phyloP scores from a whole-genome alignment of 2,113 vertebrate species.

The Crotalus tigris region DNA sequence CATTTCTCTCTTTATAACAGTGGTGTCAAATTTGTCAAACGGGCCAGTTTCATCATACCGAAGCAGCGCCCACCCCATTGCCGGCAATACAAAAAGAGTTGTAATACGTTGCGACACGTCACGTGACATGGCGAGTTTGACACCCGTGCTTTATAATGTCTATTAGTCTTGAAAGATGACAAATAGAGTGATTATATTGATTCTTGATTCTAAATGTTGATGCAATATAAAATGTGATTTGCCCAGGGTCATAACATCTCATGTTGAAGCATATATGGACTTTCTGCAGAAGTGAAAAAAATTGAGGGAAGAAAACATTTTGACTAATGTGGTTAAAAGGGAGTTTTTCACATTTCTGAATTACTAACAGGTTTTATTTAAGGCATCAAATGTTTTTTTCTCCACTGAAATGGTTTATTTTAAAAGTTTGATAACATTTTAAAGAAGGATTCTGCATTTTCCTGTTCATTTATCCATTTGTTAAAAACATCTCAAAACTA shows the following conservation, averaged over 20 bases:
- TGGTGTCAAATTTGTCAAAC: too few species aligned
- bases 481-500: neutral
- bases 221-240: neutral
- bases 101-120: too few species aligned
- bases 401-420: neutral
- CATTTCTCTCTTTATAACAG: neutral
- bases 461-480: neutral
- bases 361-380: neutral
- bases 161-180: neutral
- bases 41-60: too few species aligned
- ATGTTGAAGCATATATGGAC: too few species aligned
- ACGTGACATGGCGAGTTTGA: too few species aligned
- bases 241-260: neutral
- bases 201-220: neutral
- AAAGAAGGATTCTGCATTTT: neutral
- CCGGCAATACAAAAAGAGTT: too few species aligned
- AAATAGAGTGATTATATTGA: neutral
- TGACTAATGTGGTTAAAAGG: neutral
- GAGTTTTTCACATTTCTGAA: neutral
- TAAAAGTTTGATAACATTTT: neutral
- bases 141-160: neutral
- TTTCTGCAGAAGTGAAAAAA: neutral
- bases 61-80: too few species aligned
- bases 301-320: neutral
- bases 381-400: neutral